A percentile compares a stretch with the other conserved stretches of the same genome.
phyloP scores from a whole-genome alignment of 2,888 invertebrate species.

The Athetis lepigone region DNA sequence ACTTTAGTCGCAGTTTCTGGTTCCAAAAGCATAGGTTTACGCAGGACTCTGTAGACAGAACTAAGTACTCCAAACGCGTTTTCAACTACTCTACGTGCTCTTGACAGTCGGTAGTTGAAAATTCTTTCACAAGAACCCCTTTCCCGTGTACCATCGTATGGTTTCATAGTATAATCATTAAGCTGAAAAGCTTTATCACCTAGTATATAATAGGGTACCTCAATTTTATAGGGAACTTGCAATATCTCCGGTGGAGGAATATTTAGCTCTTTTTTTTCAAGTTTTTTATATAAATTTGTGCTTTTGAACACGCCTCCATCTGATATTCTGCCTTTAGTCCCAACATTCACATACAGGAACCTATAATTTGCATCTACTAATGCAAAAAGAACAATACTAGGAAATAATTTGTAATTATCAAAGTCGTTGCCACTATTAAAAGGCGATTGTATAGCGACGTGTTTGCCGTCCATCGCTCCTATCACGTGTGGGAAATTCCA shows the following conservation, averaged over 20 bases:
- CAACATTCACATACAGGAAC: conserved; percentile 66
- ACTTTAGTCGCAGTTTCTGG: conserved; percentile 58
- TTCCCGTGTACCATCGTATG: conserved; percentile 49
- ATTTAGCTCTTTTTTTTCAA: conserved; percentile 52
- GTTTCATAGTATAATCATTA: conserved; percentile 51
- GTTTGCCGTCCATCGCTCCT: conserved; percentile 74
- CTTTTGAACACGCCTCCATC: conserved; percentile 59
- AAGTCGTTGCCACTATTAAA: conserved; percentile 63
- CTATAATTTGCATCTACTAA: conserved; percentile 72
- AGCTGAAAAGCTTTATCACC: conserved; percentile 53
- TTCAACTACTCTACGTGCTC: conserved; percentile 10
- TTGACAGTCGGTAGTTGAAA: too few species aligned
- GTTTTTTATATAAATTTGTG: conserved; percentile 56
- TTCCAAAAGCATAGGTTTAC: conserved; percentile 60
- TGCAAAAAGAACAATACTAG: conserved; percentile 69
- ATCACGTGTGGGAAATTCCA: conserved; percentile 72
- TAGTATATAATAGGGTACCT: conserved; percentile 48
- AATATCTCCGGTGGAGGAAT: conserved; percentile 38
- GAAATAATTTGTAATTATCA: conserved; percentile 68
- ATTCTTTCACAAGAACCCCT: conserved; percentile 35
- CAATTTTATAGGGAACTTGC: conserved; percentile 37
- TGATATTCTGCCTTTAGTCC: conserved; percentile 54
- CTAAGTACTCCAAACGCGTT: conserved; percentile 48
- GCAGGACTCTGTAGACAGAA: conserved; percentile 46
- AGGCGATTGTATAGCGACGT: conserved; percentile 63